Evolutionary conservation across 2,113 vertebrate genomes (phyloP).

Genomic region (Mustela lutreola): DNA sequence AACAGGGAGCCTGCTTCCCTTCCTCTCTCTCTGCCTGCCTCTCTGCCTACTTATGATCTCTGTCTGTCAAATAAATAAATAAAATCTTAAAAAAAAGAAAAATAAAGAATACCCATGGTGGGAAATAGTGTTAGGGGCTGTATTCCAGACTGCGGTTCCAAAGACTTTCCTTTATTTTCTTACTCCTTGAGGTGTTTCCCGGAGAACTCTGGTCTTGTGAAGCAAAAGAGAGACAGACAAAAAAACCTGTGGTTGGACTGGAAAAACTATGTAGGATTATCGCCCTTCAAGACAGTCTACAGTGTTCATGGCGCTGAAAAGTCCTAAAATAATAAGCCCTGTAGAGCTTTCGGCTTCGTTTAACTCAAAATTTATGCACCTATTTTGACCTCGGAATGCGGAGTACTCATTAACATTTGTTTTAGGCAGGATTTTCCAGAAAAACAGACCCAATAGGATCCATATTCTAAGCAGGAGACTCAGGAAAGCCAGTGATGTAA

Average conservation of each 20-base stretch:
- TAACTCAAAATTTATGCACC: not conserved
- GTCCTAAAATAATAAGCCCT: not conserved
- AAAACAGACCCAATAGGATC: not conserved
- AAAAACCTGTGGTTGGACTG: not conserved
- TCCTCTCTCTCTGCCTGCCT: too few relatives aligned
- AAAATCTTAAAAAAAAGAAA: too few relatives aligned
- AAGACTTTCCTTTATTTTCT: not conserved
- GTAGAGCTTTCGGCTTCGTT: not conserved
- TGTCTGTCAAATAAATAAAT: too few relatives aligned
- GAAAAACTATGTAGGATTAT: not conserved
- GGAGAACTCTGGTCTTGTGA: not conserved
- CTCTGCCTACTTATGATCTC: too few relatives aligned
- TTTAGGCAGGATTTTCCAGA: not conserved
- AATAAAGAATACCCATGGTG: not conserved
- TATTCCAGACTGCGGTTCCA: not conserved
- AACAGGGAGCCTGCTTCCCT: too few relatives aligned
- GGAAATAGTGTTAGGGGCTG: not conserved
- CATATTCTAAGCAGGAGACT: not conserved
- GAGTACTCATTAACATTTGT: not conserved
- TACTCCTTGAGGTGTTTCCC: not conserved
- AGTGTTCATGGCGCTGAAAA: not conserved
- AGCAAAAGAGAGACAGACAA: not conserved
- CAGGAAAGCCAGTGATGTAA: not conserved
- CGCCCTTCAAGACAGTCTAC: not conserved
- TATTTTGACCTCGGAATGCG: not conserved